Base-by-base conservation (phyloP, 2,797 vertebrate genomes). In the Adrianichthys oophorus region DNA sequence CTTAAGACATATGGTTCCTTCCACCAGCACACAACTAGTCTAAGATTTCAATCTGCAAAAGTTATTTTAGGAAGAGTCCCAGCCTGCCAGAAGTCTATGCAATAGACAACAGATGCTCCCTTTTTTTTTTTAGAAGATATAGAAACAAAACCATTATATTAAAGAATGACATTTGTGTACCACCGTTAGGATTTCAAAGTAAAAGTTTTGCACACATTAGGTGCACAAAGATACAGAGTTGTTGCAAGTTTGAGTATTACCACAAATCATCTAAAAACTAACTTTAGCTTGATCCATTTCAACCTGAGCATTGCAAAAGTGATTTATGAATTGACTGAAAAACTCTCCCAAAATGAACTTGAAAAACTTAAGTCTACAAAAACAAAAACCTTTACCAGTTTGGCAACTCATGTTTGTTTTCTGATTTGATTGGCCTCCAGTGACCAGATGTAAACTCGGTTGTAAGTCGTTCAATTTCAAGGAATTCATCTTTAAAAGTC, bases 61-160 rank as follows among this genome's bases (percentile, higher is more conserved):
- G 83, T 89, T 92, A 93, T 92, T 93, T 92, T 89, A 82, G 67
- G 89, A 82, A 59, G 74, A 70, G 70, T 75, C 82, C 70, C 69
- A 76, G 74, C 55, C 78, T 76, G 83, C 65, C 70, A 79, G 53
- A 68, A 76, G 72, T 52, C 55, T 67, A 79, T 71, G 82, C 82
- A 87, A 81, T 76, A 83, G 72, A 85, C 73, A 74, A 80, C 29
- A 37, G 49, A 49, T 76, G 57, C 57, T 32, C 19, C 63, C 52
- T 37, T 41, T 54, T 61, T 53, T 37, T 41, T 54, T 61, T 47
- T 6, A 50, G 17, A 13, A 48, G 40, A 52, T 44, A 43, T 15
- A 16, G 0, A 24, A 44, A 26, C 8, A 51, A 6, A 3, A 7
- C 14, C 19, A n/a, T 51, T 40, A n/a, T 17, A 16, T 52, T 6